Percentiles rank a stretch among this genome's conserved stretches.
phyloP scores from a whole-genome alignment of 2,113 vertebrate species.

The Gallinago media region DNA sequence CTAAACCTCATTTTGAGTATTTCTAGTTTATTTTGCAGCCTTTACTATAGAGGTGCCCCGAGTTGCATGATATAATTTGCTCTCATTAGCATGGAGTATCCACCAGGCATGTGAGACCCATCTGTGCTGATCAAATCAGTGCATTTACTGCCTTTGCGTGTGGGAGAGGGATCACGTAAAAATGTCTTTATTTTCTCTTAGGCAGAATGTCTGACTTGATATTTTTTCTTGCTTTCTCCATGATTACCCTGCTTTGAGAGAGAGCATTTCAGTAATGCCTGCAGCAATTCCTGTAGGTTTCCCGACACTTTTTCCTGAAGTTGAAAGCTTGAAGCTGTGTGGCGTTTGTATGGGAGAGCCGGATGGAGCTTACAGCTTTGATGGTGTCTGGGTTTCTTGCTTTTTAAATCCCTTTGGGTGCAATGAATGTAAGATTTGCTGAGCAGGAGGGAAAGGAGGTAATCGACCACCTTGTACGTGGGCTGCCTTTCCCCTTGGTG shows the following conservation, averaged over 20 bases:
- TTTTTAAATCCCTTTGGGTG: neutral
- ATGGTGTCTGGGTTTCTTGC: neutral
- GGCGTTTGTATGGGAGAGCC: neutral
- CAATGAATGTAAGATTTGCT: neutral
- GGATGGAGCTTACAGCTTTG: neutral
- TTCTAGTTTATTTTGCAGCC: neutral
- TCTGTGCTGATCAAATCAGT: neutral
- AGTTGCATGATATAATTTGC: neutral
- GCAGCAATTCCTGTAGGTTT: neutral
- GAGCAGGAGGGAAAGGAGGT: neutral
- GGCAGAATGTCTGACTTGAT: neutral
- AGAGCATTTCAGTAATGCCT: neutral
- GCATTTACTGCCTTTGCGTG: neutral
- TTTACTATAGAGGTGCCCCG: neutral
- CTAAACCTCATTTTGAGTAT: neutral
- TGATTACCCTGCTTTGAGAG: neutral
- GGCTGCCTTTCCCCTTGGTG: neutral
- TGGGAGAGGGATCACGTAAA: neutral
- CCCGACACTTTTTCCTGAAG: neutral
- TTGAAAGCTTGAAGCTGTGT: neutral
- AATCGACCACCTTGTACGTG: rapidly evolving
- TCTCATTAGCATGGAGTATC: neutral
- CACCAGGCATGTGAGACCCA: neutral
- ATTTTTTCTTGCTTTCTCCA: neutral
- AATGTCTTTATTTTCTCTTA: neutral